Base-by-base conservation (phyloP, 2,113 vertebrate species). In the Polyodon spathula region DNA sequence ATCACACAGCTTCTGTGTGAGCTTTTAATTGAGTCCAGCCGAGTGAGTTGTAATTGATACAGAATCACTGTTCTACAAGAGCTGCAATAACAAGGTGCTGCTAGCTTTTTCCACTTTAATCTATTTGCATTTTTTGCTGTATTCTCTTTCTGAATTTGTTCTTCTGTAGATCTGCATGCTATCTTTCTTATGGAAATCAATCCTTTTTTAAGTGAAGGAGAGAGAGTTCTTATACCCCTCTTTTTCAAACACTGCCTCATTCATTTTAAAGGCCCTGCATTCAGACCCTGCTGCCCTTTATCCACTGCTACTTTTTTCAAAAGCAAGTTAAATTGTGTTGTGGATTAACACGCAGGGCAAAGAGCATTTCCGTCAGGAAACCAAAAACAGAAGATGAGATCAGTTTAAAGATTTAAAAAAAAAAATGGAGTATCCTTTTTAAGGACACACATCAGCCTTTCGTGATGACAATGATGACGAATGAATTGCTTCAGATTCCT, bases 181-280 rank as follows among this genome's bases (percentile, higher is more conserved):
- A 91, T 90, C 93, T 93, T 98, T 97, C 91, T 95, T 93, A 96
- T 97, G 95, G 93, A 97, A 97, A 98, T 97, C 88, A 89, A 89
- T 88, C 89, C 67, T 76, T 92, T 89, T 89, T 90, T 84, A 66
- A 62, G 68, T 68, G 73, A 69, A 54, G 66, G 69, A 76, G 68
- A 73, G 64, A 87, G 81, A 85, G 86, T 90, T 90, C 84, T 87
- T 87, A 87, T 88, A 87, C 86, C 90, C 71, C 88, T 89, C 88
- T 87, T 92, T 90, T 92, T 87, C 84, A 89, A 88, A 85, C 84
- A 86, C 83, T 86, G 88, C 90, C 89, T 90, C 90, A 88, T 88
- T 92, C 86, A 88, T 91, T 93, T 90, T 92, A 86, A 90, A 92
- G 84, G 84, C 87, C 83, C 67, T 83, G 91, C 90, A 90, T 93